phyloP scores from a whole-genome alignment of 2,797 vertebrate species.

The Eidolon dupreanum region DNA sequence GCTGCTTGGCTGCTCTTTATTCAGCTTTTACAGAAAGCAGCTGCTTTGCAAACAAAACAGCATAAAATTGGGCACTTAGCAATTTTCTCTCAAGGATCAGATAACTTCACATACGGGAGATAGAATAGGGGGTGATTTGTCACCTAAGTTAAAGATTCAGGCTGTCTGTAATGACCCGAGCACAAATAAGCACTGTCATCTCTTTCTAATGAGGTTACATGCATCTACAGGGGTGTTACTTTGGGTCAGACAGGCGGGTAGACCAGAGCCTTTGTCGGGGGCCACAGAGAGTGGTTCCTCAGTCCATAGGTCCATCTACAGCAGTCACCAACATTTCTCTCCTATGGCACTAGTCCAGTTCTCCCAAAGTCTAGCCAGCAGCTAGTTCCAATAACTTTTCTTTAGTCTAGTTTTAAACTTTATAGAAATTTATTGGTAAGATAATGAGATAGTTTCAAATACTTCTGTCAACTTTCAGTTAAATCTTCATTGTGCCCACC shows the following conservation, averaged over 20 bases:
- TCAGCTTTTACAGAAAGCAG: conserved; percentile 30
- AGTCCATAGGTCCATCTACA: not conserved
- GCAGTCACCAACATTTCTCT: not conserved
- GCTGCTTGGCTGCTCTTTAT: not conserved
- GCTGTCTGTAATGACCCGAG: not conserved
- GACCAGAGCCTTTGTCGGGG: not conserved
- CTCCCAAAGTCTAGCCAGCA: not conserved
- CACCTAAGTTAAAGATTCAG: not conserved
- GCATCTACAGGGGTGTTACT: not conserved
- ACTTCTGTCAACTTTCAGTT: not conserved
- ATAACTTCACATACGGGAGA: not conserved
- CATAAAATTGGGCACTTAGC: not conserved
- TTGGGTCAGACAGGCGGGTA: rapidly evolving
- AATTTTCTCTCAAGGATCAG: not conserved
- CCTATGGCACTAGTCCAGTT: not conserved
- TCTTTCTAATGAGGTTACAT: not conserved
- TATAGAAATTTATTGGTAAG: not conserved
- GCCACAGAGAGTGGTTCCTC: not conserved
- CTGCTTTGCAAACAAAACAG: not conserved
- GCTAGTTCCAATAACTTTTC: not conserved
- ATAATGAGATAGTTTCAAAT: not conserved
- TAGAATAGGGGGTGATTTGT: not conserved
- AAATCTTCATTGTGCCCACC: not conserved
- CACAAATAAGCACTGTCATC: not conserved
- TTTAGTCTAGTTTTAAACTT: not conserved